These are phyloP conservation scores for Prenolepis imparis DNA, from an alignment of 2,888 invertebrate species.

Conservation along the genomic window DNA sequence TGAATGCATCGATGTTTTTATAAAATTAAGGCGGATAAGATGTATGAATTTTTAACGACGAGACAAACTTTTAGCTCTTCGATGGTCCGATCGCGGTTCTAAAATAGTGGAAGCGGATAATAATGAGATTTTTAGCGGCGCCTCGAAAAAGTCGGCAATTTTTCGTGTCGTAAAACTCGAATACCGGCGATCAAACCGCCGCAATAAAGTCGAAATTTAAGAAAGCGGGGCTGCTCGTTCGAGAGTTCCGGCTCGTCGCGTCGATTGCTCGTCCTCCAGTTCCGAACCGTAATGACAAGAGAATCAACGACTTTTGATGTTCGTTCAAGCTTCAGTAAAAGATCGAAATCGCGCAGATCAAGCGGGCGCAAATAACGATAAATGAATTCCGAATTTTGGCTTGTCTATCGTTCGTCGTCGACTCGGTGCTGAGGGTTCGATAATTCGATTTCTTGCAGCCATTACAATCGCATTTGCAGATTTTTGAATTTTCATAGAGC, in stretches of 20 bases:
- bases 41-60: background rate
- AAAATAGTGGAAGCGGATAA: constrained; percentile 25
- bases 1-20: no score
- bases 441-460: constrained; percentile 44
- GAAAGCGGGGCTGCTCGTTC: constrained; percentile 10
- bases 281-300: background rate
- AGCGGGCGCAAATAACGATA: constrained; percentile 31
- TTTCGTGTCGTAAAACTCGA: constrained; percentile 34
- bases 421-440: background rate
- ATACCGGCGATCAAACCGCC: background rate
- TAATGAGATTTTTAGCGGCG: constrained; percentile 13
- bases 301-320: constrained; percentile 18
- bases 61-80: constrained; percentile 25
- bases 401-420: background rate
- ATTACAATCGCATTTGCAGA: constrained; percentile 21
- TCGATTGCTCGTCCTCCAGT: constrained; percentile 2
- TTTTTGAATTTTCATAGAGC: constrained; percentile 4
- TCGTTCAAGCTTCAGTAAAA: constrained; percentile 35
- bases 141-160: constrained; percentile 18
- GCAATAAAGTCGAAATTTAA: constrained; percentile 29
- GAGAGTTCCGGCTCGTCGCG: background rate
- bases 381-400: constrained; percentile 32
- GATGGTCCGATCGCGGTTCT: background rate
- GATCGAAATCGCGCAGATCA: constrained; percentile 6
- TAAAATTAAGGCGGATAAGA: constrained; percentile 22